Conservation (phyloP, 2,888 invertebrate species). For the Leucophora obtusa region DNA sequence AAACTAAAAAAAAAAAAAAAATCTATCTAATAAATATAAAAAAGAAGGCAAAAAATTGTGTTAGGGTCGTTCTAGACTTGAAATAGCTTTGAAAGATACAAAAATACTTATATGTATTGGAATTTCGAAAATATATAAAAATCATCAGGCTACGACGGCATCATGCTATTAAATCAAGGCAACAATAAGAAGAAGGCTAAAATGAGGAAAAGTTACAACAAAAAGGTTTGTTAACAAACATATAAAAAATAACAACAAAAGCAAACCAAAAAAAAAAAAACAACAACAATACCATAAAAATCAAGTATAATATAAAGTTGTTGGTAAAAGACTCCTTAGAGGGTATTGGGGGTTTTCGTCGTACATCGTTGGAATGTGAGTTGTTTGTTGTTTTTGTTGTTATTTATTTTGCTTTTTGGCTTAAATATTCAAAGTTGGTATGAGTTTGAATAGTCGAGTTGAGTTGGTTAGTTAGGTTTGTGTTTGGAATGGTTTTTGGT, state of each 20-base stretch:
- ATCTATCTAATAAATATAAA: background rate
- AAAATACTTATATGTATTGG: background rate
- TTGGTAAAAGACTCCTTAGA: conserved; percentile 5
- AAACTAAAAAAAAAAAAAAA: background rate
- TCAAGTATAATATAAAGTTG: background rate
- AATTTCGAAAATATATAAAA: background rate
- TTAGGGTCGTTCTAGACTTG: background rate
- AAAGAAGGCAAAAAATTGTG: background rate
- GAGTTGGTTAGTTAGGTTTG: conserved; percentile 11
- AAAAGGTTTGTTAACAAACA: conserved; percentile 3
- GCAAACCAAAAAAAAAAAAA: too few species aligned
- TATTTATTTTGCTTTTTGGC: background rate
- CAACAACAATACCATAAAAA: background rate
- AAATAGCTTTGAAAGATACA: background rate
- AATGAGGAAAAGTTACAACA: background rate
- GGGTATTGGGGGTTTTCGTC: background rate
- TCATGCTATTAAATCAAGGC: background rate
- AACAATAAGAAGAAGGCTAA: background rate
- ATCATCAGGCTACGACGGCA: background rate
- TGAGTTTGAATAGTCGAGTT: conserved; percentile 10
- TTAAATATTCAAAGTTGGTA: background rate
- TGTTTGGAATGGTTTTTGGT: background rate
- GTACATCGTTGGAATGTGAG: background rate
- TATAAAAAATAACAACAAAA: too few species aligned
- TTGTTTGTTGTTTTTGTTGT: background rate